Evolutionary conservation across 2,797 vertebrate genomes (phyloP).

Genomic region (Pelobates cultripes): DNA sequence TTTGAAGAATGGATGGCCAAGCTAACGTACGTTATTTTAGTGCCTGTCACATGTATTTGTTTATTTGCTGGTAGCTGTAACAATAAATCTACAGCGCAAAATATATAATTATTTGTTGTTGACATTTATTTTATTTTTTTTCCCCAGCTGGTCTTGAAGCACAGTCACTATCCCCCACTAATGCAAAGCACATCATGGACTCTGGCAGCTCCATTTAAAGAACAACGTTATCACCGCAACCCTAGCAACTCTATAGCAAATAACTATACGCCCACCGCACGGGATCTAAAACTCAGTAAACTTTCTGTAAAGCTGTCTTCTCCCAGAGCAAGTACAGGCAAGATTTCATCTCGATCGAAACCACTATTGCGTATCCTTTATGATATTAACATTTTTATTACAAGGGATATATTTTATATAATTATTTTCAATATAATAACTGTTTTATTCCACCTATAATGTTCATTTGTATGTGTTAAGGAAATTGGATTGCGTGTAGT

Average conservation of each 20-base stretch:
- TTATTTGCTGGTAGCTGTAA: no score
- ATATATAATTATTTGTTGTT: neutral
- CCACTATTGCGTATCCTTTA: slow-evolving; percentile 67
- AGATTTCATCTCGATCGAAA: slow-evolving; percentile 33
- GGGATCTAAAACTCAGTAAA: slow-evolving; percentile 73
- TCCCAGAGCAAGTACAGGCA: slow-evolving; percentile 7
- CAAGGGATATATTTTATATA: no score
- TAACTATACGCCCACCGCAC: slow-evolving; percentile 79
- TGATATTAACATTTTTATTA: no score
- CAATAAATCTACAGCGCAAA: no score
- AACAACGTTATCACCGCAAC: slow-evolving; percentile 70
- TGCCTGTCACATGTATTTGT: no score
- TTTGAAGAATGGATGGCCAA: no score
- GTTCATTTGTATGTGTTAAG: no score
- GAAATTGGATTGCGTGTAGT: no score
- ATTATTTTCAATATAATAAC: no score
- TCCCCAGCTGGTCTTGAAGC: slow-evolving; percentile 67
- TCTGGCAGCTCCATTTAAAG: slow-evolving; percentile 82
- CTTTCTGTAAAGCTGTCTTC: slow-evolving; percentile 62
- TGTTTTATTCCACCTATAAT: no score
- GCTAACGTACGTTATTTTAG: no score
- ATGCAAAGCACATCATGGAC: slow-evolving; percentile 79
- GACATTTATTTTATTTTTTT: neutral
- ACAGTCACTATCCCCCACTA: slow-evolving; percentile 77
- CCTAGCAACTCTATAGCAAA: slow-evolving; percentile 86